phyloP scores from a whole-genome alignment of 1,140 invertebrate species.

The Hylaeus volcanicus region DNA sequence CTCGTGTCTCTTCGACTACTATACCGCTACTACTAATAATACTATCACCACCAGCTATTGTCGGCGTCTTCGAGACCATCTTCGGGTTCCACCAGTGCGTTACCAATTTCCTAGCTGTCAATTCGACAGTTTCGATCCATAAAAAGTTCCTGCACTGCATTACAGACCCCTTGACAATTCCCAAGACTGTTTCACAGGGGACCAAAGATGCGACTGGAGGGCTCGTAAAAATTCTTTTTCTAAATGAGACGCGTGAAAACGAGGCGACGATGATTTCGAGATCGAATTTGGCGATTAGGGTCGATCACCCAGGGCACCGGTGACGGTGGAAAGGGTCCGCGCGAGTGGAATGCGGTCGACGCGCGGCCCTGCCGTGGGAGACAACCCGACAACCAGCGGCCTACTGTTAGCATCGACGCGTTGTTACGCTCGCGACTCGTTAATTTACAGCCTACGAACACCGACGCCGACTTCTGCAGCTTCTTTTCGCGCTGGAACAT shows the following conservation, averaged over 20 bases:
- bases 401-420: conserved; percentile 50
- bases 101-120: no score
- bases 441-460: conserved; percentile 23
- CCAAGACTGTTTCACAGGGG: not conserved
- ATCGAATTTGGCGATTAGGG: conserved; percentile 54
- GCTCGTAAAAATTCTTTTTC: not conserved
- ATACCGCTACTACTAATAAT: conserved; percentile 34
- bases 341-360: conserved; percentile 70
- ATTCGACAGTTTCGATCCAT: not conserved
- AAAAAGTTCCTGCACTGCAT: no score
- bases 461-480: not conserved
- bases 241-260: conserved; percentile 1
- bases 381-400: conserved; percentile 56
- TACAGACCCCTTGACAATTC: not conserved
- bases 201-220: not conserved
- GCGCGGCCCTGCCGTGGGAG: conserved; percentile 70
- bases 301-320: conserved; percentile 43
- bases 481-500: not conserved
- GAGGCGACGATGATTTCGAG: conserved; percentile 18
- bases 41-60: conserved; percentile 13
- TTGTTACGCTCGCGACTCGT: conserved; percentile 28
- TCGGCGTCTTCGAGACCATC: not conserved
- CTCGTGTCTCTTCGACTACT: conserved; percentile 31
- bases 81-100: not conserved
- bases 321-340: conserved; percentile 57